Evolutionary conservation across 2,113 vertebrate genomes (phyloP).

Genomic region (Amphiprion percula): DNA sequence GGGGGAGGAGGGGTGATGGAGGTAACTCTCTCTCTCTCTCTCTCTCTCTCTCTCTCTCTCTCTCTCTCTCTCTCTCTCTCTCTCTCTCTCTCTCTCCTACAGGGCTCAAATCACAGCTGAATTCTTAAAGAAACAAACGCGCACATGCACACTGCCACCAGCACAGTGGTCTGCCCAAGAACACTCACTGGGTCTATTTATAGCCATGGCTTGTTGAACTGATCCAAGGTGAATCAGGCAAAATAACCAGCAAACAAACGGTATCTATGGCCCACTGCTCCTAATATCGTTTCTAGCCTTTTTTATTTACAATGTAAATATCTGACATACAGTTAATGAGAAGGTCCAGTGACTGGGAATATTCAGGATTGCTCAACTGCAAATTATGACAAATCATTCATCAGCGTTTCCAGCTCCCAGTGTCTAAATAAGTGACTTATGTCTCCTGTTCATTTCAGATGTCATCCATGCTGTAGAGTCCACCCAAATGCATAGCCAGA

Average conservation of each 20-base stretch:
- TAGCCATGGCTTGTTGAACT: conserved; percentile 39
- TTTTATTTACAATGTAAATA: too few species aligned
- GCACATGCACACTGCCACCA: neutral
- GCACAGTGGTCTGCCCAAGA: conserved; percentile 11
- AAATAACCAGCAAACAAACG: conserved; percentile 2
- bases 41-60: conserved; percentile 13
- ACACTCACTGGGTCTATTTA: conserved; percentile 53
- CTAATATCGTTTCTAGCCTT: neutral
- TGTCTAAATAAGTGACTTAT: too few species aligned
- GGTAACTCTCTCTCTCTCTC: conserved; percentile 6
- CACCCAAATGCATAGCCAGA: too few species aligned
- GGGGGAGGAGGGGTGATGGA: neutral
- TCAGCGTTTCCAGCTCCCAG: too few species aligned
- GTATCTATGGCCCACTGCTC: conserved; percentile 20
- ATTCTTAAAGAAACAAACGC: conserved; percentile 79
- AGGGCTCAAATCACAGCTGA: conserved; percentile 75
- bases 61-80: conserved; percentile 26
- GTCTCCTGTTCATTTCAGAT: too few species aligned
- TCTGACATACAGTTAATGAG: too few species aligned
- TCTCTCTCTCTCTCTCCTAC: neutral
- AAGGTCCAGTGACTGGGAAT: too few species aligned
- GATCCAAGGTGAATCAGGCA: neutral
- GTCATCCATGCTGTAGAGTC: too few species aligned
- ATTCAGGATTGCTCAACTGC: too few species aligned
- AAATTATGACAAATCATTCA: too few species aligned